Base-by-base conservation (phyloP, 2,888 invertebrate species). In the Euspilapteryx auroguttella region DNA sequence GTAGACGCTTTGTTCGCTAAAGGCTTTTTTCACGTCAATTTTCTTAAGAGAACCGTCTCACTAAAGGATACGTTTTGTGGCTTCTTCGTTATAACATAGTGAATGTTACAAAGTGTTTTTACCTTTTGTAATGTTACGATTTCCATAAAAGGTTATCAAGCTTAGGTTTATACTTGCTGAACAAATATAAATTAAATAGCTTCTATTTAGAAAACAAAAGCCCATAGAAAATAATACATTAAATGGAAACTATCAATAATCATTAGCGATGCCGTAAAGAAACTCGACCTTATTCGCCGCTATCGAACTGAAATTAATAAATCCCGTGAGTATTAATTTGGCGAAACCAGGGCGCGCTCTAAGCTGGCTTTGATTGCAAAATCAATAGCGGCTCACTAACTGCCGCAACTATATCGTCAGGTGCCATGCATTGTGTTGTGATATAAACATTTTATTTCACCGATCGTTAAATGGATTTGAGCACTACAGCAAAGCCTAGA, bases 301-400 rank as follows among this genome's bases (percentile, higher is more conserved):
- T 15, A 17, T 15, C 12, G 17, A 4, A n/a, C 12, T 23, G 29
- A 30, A 32, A 32, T 34, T 36, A 38, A 34, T 38, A 37, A 38
- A 36, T 30, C 31, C 31, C 25, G 13, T 20, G 23, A 29, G 31
- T 34, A 36, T 41, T 52, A 53, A 52, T 51, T 41, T 42, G 34
- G 34, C 40, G 41, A 41, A 49, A 51, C 48, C 47, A 41, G 44
- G 35, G 50, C 49, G 17, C 55, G 30, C 29, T 28, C 51, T 61
- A 64, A 65, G 59, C 57, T 47, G 51, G 49, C 43, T 58, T 62
- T 69, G 56, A 69, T 69, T 68, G 62, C 57, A 62, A 69, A 71
- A 69, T 71, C 71, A 56, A 69, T 71, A 64, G 42, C 34, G 37
- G 27, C 36, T 41, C 25, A 21, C 25, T 11, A 17, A 24, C 29